Percentiles rank a stretch among this genome's conserved stretches.
These are phyloP conservation scores for Pentalonia nigronervosa DNA, from an alignment of 1,140 invertebrate species.

Conservation along the genomic window DNA sequence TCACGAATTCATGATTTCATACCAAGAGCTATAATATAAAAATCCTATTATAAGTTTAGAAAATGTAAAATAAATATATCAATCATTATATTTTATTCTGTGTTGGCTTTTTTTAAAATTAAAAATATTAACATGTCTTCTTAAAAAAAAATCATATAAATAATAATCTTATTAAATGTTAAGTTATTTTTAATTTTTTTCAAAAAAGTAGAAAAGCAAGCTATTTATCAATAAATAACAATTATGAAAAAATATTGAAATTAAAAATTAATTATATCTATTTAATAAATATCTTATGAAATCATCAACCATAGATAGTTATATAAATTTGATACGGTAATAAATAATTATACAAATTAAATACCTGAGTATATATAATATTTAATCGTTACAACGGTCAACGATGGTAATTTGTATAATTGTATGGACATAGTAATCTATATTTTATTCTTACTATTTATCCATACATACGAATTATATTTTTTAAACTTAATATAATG, in stretches of 20 bases:
- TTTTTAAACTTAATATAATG: background rate
- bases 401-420: background rate
- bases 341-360: background rate
- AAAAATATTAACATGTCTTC: background rate
- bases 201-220: background rate
- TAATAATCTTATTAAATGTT: background rate
- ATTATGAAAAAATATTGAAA: background rate
- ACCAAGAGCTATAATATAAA: background rate
- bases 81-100: background rate
- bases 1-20: constrained; percentile 11
- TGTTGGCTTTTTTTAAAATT: too few species aligned
- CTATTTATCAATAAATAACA: background rate
- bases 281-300: background rate
- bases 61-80: background rate
- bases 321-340: background rate
- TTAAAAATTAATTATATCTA: background rate
- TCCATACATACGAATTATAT: background rate
- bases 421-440: background rate
- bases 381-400: background rate
- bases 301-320: background rate
- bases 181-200: background rate
- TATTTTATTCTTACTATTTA: background rate
- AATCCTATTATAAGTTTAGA: background rate
- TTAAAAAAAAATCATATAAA: background rate
- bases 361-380: background rate